A percentile compares a stretch with the other conserved stretches of the same genome.
Conservation (phyloP, 2,113 vertebrate species). For the Aptenodytes patagonicus region DNA sequence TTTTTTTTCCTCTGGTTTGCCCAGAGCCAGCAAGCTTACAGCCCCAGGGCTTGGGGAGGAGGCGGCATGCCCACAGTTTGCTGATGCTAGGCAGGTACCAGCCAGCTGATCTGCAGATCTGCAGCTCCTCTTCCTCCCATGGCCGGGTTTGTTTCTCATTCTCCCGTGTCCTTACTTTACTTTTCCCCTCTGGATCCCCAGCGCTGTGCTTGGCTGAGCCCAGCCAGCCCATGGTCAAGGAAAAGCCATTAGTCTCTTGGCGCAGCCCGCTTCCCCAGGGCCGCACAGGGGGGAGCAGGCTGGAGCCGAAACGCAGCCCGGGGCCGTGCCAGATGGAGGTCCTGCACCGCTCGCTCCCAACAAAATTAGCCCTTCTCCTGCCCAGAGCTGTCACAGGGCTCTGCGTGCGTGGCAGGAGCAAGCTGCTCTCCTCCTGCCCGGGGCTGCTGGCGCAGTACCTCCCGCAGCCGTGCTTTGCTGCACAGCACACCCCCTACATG, state of each 20-base stretch:
- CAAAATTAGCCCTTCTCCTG: not conserved
- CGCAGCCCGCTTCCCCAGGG: not conserved
- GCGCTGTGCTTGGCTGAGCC: not conserved
- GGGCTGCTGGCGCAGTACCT: not conserved
- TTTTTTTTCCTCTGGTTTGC: not conserved
- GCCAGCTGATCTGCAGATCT: not conserved
- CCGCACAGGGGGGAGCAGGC: fast-evolving
- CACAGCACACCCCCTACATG: fast-evolving
- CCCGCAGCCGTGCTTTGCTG: not conserved
- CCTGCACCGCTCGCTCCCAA: fast-evolving
- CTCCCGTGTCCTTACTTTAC: slow-evolving; percentile 11
- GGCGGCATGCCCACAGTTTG: fast-evolving
- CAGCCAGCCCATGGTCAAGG: not conserved
- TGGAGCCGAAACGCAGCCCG: not conserved
- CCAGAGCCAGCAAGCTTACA: not conserved
- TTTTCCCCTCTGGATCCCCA: not conserved
- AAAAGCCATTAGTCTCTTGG: not conserved
- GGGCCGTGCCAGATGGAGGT: not conserved
- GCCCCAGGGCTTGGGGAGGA: not conserved
- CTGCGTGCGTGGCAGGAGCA: fast-evolving
- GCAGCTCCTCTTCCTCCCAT: not conserved
- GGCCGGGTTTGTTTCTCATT: not conserved
- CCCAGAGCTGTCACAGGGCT: not conserved
- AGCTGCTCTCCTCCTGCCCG: fast-evolving
- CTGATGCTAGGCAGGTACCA: not conserved